Evolutionary conservation across 2,113 vertebrate genomes (phyloP), one percentile per base, ranked within the genome.

Genomic region (Perca fluviatilis): DNA sequence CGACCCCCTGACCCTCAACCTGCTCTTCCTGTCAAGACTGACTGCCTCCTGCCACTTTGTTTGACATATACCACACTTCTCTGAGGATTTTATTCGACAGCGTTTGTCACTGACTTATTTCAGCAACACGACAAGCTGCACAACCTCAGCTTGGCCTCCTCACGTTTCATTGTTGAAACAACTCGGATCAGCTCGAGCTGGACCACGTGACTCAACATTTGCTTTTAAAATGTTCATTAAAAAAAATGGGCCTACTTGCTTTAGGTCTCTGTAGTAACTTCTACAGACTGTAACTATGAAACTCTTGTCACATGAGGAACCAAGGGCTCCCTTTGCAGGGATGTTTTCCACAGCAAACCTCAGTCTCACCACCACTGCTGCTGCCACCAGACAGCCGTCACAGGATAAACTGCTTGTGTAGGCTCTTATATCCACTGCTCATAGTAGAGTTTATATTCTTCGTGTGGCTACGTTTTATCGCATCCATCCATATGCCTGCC

Each of bases 331-430:
- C 82, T 77, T 77, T 75, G 30, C 47, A 62, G 81, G 80, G 86
- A 85, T 69, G 49, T 80, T 87, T 85, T 84, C 77, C 89, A 83
- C 90, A 84, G 88, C 78, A 86, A 88, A 89, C 85, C 86, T 92
- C 85, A 87, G 84, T 84, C 68, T 53, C 76, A 77, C 72, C 89
- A 86, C 77, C 86, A 82, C 88, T 87, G 87, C 91, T 88, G 88
- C 89, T 83, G 87, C 84, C 68, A 73, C 71, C 70, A 68, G 3
- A 67, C 85, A 66, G 75, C 86, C 80, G 77, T 82, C 67, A 83
- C 80, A 82, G 50, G 86, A 64, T 25, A 69, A 76, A 85, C 86
- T 88, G 79, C 68, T 76, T 25, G 43, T 46, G 60, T 71, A 49
- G 71, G 63, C 73, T 79, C 63, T 79, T 79, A 46, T 80, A 73